Conservation (phyloP, 2,113 vertebrate species). For the Syngnathus scovelli region DNA sequence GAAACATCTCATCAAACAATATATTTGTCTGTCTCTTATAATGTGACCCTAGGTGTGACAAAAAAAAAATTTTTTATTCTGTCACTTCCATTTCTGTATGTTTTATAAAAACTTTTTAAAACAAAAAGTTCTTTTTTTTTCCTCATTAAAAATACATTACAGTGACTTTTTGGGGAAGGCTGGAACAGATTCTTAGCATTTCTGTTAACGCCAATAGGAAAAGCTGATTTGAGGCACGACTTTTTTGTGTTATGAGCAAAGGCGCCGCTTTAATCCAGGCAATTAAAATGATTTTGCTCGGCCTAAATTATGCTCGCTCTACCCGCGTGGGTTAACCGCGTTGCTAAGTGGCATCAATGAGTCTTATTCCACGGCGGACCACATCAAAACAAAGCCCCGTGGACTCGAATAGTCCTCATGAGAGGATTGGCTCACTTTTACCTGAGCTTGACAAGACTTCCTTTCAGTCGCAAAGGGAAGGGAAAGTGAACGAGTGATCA, state of each 20-base stretch:
- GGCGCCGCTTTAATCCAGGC: neutral
- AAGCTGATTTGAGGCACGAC: neutral
- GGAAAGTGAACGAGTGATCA: slow-evolving; percentile 62
- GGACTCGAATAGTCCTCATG: slow-evolving; percentile 30
- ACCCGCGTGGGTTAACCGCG: neutral
- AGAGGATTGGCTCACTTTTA: slow-evolving; percentile 60
- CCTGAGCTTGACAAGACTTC: slow-evolving; percentile 55
- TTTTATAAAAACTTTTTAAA: too few relatives aligned
- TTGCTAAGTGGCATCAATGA: neutral
- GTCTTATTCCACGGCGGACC: neutral
- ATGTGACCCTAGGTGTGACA: neutral
- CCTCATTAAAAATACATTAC: too few relatives aligned
- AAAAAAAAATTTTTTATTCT: too few relatives aligned
- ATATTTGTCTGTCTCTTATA: neutral
- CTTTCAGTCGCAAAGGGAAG: slow-evolving; percentile 45
- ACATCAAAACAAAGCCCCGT: slow-evolving; percentile 5
- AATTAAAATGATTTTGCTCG: neutral
- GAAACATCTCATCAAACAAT: too few relatives aligned
- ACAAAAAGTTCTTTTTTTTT: too few relatives aligned
- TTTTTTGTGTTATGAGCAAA: neutral
- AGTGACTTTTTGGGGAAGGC: neutral
- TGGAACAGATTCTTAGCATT: neutral
- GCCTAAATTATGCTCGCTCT: neutral
- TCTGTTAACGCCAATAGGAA: neutral
- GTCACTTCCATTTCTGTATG: too few relatives aligned